phyloP scores from a whole-genome alignment of 23 tunicate species.

The Clavelina lepadiformis region DNA sequence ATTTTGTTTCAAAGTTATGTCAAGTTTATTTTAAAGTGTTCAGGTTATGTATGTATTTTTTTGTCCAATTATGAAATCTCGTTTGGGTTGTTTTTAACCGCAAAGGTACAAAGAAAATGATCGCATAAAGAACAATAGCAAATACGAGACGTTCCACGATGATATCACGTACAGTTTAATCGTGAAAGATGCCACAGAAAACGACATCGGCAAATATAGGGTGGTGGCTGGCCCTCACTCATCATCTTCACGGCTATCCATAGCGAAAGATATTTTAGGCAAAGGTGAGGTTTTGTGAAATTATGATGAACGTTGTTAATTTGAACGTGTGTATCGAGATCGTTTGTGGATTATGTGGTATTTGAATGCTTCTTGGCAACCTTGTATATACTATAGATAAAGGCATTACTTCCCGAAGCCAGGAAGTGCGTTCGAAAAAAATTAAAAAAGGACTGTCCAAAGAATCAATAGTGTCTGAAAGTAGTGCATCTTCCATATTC shows the following conservation, averaged over 20 bases:
- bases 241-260: constrained; percentile 40
- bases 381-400: too few relatives aligned
- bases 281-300: too few relatives aligned
- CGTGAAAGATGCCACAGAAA: constrained; percentile 52
- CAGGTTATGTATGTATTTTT: too few relatives aligned
- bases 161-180: constrained; percentile 52
- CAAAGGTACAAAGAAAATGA: constrained; percentile 86
- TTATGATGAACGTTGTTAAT: background rate
- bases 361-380: too few relatives aligned
- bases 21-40: too few relatives aligned
- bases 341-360: background rate
- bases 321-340: background rate
- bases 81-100: too few relatives aligned
- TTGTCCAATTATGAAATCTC: too few relatives aligned
- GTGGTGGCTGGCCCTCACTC: constrained; percentile 82
- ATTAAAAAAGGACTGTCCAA: too few relatives aligned
- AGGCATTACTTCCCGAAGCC: too few relatives aligned
- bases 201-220: constrained; percentile 64
- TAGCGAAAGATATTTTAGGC: background rate
- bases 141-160: constrained; percentile 61
- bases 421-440: too few relatives aligned
- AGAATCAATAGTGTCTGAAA: too few relatives aligned
- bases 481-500: too few relatives aligned
- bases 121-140: constrained; percentile 46
- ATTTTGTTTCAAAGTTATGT: background rate